Conservation (phyloP, 1,140 invertebrate genomes). For the Ectropis grisescens region DNA sequence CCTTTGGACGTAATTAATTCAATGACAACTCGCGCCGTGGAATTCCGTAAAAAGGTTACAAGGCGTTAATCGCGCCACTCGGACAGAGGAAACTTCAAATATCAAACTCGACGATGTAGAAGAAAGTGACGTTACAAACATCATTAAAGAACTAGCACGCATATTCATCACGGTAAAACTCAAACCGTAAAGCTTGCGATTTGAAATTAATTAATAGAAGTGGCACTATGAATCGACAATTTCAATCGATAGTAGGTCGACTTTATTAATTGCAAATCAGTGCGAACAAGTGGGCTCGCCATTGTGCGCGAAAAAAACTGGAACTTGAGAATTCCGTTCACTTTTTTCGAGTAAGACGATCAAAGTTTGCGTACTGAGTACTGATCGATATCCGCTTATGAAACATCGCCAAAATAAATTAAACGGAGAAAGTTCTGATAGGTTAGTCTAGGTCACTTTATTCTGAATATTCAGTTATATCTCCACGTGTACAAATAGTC, state of each 20-base stretch:
- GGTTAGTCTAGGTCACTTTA: no score
- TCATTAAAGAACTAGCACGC: conserved; percentile 20
- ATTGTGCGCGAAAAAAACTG: conserved; percentile 51
- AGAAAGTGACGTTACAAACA: conserved; percentile 35
- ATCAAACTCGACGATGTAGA: conserved; percentile 23
- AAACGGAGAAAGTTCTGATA: no score
- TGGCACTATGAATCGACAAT: conserved; percentile 41
- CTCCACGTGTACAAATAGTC: no score
- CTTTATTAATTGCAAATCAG: conserved; percentile 56
- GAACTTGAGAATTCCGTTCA: conserved; percentile 49
- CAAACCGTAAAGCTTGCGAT: conserved; percentile 27
- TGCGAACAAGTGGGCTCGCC: conserved; percentile 38
- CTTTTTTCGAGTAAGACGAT: conserved; percentile 28
- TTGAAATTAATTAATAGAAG: conserved; percentile 44
- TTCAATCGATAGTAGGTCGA: conserved; percentile 45
- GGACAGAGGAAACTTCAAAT: conserved; percentile 12
- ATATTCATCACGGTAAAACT: conserved; percentile 22
- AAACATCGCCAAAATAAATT: no score
- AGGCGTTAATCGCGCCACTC: conserved; percentile 1
- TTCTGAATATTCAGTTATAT: no score
- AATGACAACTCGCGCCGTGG: conserved; percentile 10
- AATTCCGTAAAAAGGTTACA: conserved; percentile 12
- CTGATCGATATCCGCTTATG: no score
- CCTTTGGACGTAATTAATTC: conserved; percentile 13
- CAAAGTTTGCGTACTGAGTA: no score